A percentile compares a stretch with the other conserved stretches of the same genome.
Conservation (phyloP, 2,888 invertebrate genomes). For the Scaeva pyrastri region DNA sequence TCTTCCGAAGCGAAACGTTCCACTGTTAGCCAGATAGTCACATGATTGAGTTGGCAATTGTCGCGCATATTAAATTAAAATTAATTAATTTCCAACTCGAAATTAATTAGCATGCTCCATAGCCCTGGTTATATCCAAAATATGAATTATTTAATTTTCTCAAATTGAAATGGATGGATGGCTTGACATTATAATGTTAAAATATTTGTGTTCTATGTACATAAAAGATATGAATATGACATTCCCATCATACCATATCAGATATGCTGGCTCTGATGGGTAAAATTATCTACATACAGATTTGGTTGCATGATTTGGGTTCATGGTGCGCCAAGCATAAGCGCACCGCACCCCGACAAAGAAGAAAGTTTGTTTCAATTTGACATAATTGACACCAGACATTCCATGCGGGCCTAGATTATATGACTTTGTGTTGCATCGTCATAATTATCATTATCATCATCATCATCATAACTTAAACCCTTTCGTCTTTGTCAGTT, state of each 20-base stretch:
- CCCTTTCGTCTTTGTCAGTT: slow-evolving; percentile 49
- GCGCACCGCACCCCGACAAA: slow-evolving; percentile 68
- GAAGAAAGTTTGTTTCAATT: slow-evolving; percentile 71
- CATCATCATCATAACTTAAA: slow-evolving; percentile 24
- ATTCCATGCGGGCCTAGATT: slow-evolving; percentile 76
- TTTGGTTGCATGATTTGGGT: slow-evolving; percentile 51
- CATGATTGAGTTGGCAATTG: slow-evolving; percentile 75
- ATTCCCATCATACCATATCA: slow-evolving; percentile 11
- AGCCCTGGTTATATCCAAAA: slow-evolving; percentile 62
- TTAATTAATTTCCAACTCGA: slow-evolving; percentile 74
- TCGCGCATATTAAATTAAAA: slow-evolving; percentile 76
- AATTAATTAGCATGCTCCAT: slow-evolving; percentile 73
- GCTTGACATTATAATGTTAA: slow-evolving; percentile 32
- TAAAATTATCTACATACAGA: slow-evolving; percentile 22
- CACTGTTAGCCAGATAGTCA: slow-evolving; percentile 43
- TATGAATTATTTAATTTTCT: slow-evolving; percentile 75
- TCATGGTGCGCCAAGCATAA: slow-evolving; percentile 34
- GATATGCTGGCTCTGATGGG: slow-evolving; percentile 29
- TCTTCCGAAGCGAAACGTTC: not conserved
- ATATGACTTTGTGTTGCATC: slow-evolving; percentile 38
- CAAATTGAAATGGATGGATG: slow-evolving; percentile 74
- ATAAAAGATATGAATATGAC: slow-evolving; percentile 20
- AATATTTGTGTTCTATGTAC: slow-evolving; percentile 4
- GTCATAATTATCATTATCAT: not conserved
- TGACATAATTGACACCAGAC: slow-evolving; percentile 78